These are phyloP conservation scores for Euzetes globulus DNA, from an alignment of 2,888 invertebrate genomes.

Conservation along the genomic window DNA sequence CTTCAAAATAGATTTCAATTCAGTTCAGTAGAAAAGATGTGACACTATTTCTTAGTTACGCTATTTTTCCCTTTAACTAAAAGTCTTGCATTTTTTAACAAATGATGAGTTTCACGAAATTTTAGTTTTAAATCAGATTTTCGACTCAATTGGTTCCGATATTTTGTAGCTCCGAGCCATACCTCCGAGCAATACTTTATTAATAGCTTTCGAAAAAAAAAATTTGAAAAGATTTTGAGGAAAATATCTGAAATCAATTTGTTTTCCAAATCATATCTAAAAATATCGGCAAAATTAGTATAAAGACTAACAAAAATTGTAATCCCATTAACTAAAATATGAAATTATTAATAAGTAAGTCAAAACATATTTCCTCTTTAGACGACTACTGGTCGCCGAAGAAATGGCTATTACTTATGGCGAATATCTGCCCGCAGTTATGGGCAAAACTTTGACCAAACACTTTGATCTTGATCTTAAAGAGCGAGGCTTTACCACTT, in stretches of 20 bases:
- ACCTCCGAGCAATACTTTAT: not conserved
- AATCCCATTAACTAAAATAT: not conserved
- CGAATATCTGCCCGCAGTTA: conserved; percentile 39
- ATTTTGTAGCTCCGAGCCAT: not conserved
- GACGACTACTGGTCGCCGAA: conserved; percentile 39
- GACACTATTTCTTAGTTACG: too few relatives aligned
- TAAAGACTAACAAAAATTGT: not conserved
- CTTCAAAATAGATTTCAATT: not conserved
- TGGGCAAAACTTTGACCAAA: conserved; percentile 37
- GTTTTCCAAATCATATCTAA: not conserved
- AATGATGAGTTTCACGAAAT: not conserved
- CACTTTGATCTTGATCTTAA: conserved; percentile 34
- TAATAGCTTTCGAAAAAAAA: not conserved
- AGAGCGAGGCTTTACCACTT: conserved; percentile 37
- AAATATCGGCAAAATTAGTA: not conserved
- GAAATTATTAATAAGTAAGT: not conserved
- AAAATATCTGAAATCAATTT: not conserved
- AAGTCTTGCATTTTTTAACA: not conserved
- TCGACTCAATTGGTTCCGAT: not conserved
- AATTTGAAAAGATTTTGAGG: too few relatives aligned
- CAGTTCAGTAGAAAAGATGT: not conserved
- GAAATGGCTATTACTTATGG: conserved; percentile 39
- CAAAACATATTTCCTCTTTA: conserved; percentile 37
- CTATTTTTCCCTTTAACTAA: not conserved
- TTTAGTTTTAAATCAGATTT: not conserved